These are phyloP conservation scores for Pseudobourletiella spinata DNA, from an alignment of 1,140 invertebrate genomes.

Conservation along the genomic window DNA sequence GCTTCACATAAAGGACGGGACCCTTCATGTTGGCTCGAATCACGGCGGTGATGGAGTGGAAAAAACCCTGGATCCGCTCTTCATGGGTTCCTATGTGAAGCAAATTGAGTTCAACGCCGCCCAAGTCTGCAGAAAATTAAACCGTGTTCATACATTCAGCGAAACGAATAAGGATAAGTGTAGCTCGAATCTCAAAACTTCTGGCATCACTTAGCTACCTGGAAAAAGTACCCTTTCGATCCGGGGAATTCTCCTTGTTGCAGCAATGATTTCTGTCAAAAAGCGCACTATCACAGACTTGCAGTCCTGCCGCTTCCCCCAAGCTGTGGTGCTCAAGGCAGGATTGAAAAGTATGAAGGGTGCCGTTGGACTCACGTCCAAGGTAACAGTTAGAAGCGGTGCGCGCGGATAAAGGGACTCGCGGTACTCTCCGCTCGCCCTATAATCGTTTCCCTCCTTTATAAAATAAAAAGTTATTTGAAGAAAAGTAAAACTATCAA, in stretches of 20 bases:
- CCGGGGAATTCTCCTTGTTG: conserved; percentile 55
- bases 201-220: conserved; percentile 42
- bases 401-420: conserved; percentile 57
- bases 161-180: neutral
- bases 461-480: too few species aligned
- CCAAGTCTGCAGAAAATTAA: too few species aligned
- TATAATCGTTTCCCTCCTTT: conserved; percentile 63
- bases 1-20: conserved; percentile 55
- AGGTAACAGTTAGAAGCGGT: conserved; percentile 57
- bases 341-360: conserved; percentile 51
- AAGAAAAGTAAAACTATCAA: too few species aligned
- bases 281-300: conserved; percentile 13
- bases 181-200: neutral
- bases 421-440: conserved; percentile 49
- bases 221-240: conserved; percentile 70
- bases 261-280: conserved; percentile 49
- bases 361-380: conserved; percentile 44
- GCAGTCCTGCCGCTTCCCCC: conserved; percentile 4
- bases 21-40: conserved; percentile 55
- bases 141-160: neutral
- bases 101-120: too few species aligned
- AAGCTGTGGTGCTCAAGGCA: conserved; percentile 39
- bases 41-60: conserved; percentile 48
- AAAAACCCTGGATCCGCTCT: conserved; percentile 45
- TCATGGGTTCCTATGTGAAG: conserved; percentile 45